Conservation (phyloP, 1,140 invertebrate genomes). For the Meloidogyne chitwoodi region DNA sequence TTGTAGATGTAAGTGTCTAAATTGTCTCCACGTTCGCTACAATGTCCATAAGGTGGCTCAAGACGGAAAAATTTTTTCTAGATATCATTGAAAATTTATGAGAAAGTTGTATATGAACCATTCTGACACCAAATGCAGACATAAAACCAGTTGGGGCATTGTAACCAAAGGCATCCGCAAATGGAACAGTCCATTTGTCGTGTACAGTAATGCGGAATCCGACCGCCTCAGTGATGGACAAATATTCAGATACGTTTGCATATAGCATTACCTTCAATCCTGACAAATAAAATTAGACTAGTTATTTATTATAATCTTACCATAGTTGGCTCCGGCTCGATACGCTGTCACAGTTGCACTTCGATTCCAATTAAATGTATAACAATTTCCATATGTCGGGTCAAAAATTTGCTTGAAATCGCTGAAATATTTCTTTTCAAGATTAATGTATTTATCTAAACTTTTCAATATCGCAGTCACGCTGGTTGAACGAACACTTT, state of each 20-base stretch:
- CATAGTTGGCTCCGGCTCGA: slow-evolving; percentile 58
- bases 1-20: slow-evolving; percentile 49
- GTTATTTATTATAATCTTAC: slow-evolving; percentile 27
- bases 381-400: slow-evolving; percentile 59
- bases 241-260: slow-evolving; percentile 58
- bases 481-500: slow-evolving; percentile 58
- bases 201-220: slow-evolving; percentile 59
- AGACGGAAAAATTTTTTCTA: slow-evolving; percentile 58
- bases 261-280: slow-evolving; percentile 54
- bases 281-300: slow-evolving; percentile 12
- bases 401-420: slow-evolving; percentile 57
- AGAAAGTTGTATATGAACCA: slow-evolving; percentile 33
- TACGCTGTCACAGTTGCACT: slow-evolving; percentile 49
- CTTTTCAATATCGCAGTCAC: slow-evolving; percentile 56
- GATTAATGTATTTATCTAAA: slow-evolving; percentile 5
- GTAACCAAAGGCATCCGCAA: slow-evolving; percentile 59
- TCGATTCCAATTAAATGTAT: slow-evolving; percentile 56
- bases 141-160: slow-evolving; percentile 58
- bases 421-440: slow-evolving; percentile 30
- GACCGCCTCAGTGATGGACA: slow-evolving; percentile 58
- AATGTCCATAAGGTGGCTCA: slow-evolving; percentile 51
- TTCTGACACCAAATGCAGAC: slow-evolving; percentile 58
- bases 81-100: not conserved
- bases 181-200: slow-evolving; percentile 58
- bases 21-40: slow-evolving; percentile 52